Evolutionary conservation across 2,113 vertebrate species (phyloP).

Genomic region (Myxocyprinus asiaticus): DNA sequence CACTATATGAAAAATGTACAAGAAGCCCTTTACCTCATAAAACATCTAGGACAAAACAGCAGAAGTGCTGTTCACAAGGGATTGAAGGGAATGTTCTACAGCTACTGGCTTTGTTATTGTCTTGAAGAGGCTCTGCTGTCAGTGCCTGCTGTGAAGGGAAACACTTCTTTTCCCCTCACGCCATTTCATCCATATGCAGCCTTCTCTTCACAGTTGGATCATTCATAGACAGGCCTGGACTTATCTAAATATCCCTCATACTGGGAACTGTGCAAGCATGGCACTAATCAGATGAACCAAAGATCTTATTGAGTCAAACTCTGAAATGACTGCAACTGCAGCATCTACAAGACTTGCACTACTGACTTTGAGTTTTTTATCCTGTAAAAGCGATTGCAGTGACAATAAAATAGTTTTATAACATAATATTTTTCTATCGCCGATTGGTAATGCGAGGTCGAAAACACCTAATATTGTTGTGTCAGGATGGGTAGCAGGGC

Average conservation of each 20-base stretch:
- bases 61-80: background rate
- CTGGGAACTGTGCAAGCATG: background rate
- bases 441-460: too few relatives aligned
- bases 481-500: too few relatives aligned
- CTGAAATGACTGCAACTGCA: background rate
- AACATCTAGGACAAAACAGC: background rate
- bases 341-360: background rate
- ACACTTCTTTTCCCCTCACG: background rate
- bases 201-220: constrained; percentile 15
- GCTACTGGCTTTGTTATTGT: background rate
- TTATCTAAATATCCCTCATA: constrained; percentile 1
- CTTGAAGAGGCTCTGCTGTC: constrained; percentile 17
- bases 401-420: too few relatives aligned
- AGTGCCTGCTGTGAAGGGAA: constrained; percentile 39
- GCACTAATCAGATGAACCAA: constrained; percentile 19
- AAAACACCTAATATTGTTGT: too few relatives aligned
- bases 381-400: too few relatives aligned
- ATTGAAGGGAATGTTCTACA: background rate
- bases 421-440: too few relatives aligned
- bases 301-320: background rate
- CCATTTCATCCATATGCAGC: background rate
- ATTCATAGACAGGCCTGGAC: constrained; percentile 29
- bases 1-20: too few relatives aligned
- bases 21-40: too few relatives aligned
- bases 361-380: background rate